Evolutionary conservation across 92 coral and sea anemone genomes (phyloP), one percentile per base, ranked within the genome.

Genomic region (Palythoa caribaeorum): DNA sequence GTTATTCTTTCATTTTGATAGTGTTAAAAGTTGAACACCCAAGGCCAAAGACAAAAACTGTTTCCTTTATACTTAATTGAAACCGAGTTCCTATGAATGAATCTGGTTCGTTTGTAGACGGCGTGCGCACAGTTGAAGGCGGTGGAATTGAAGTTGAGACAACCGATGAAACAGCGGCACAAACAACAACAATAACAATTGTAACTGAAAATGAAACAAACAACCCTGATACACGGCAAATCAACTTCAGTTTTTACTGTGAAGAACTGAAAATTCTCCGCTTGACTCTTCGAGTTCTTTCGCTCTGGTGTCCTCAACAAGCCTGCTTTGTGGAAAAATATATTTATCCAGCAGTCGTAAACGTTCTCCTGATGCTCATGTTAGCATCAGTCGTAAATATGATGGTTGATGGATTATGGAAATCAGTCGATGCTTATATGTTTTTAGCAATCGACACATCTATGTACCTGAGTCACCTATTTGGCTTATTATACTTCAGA

Each of bases 401-500:
- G 83, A 69, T 88, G 74, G 83, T 17, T 54, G 37, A 60, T 17
- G 87, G 87, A 20, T 76, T 44, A 0, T 88, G 94, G 94, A 88
- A 84, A 17, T 84, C 91, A 72, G 28, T 91, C 9, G 92, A 91
- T 44, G 59, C 77, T 44, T 91, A 88, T 21, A 79, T 91, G 53
- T 88, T 39, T 71, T 77, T 91, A 37, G 88, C 91, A 36, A 88
- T 91, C 87, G 94, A 91, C 60, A 21, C 55, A 1, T 88, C 89
- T 2, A 91, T 88, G 94, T 91, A 91, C 36, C 79, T 51, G 79
- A 91, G 94, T 53, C 94, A 91, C 50, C 60, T 84, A 59, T 91
- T 91, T 84, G 94, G 94, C 0, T 17, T 91, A 8, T 7, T 78
- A 19, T 91, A 84, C 89, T 91, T 91, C 91, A 88, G 89, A 84